A percentile compares a stretch with the other conserved stretches of the same genome.
phyloP scores from a whole-genome alignment of 2,888 invertebrate species.

The Pterobdella sp. region DNA sequence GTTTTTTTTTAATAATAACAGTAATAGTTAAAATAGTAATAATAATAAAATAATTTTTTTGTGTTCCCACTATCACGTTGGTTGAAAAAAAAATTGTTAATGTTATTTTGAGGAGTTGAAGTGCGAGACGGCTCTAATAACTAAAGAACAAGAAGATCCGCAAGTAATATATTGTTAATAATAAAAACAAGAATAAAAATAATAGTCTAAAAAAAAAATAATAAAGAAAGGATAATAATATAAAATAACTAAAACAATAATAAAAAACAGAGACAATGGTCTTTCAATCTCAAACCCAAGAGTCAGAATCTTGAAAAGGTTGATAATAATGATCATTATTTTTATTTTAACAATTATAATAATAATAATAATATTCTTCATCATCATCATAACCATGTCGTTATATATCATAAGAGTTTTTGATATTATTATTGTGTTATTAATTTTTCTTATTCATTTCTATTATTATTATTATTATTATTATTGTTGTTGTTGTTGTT shows the following conservation, averaged over 20 bases:
- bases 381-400: background rate
- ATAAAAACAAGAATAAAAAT: background rate
- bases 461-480: constrained; percentile 19
- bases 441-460: constrained; percentile 13
- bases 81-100: too few relatives aligned
- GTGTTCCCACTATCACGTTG: too few relatives aligned
- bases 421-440: too few relatives aligned
- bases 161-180: background rate
- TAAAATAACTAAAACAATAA: too few relatives aligned
- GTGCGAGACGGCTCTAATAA: background rate
- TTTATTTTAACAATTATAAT: too few relatives aligned
- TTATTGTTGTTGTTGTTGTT: constrained; percentile 12
- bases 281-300: background rate
- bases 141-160: background rate
- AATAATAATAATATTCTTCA: background rate
- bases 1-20: too few relatives aligned
- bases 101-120: background rate
- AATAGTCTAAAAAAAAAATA: background rate
- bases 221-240: too few relatives aligned
- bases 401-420: too few relatives aligned
- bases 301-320: background rate
- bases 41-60: too few relatives aligned
- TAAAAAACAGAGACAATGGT: background rate
- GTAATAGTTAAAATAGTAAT: too few relatives aligned
- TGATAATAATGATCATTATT: too few relatives aligned